phyloP scores from a whole-genome alignment of 2,113 vertebrate genomes.

The Etia nguti region DNA sequence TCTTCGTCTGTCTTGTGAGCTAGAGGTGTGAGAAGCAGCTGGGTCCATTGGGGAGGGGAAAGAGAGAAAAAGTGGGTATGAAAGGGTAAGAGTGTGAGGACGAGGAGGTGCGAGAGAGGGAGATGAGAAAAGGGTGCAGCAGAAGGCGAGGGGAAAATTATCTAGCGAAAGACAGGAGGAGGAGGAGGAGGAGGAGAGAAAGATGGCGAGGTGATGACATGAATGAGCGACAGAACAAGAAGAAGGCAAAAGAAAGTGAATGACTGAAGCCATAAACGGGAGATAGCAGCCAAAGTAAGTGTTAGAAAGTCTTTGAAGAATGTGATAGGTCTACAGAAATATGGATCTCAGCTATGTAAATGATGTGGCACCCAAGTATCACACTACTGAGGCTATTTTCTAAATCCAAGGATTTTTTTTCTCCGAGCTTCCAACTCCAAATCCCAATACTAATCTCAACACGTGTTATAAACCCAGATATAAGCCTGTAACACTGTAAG shows the following conservation, averaged over 20 bases:
- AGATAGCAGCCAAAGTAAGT: background rate
- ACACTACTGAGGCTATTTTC: conserved; percentile 10
- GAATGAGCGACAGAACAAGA: background rate
- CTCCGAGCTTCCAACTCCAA: conserved; percentile 12
- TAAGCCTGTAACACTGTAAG: conserved; percentile 2
- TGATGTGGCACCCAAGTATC: background rate
- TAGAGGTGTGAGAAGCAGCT: conserved; percentile 50
- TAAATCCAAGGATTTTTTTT: conserved; percentile 12
- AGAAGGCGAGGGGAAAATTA: background rate
- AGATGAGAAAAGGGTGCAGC: background rate
- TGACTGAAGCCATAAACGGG: background rate
- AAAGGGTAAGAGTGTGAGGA: background rate
- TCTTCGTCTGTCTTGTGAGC: conserved; percentile 29
- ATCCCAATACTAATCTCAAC: conserved; percentile 28
- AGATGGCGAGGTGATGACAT: background rate
- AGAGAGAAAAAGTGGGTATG: background rate
- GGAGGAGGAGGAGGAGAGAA: background rate
- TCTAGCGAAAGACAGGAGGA: background rate
- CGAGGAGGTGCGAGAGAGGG: background rate
- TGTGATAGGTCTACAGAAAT: background rate
- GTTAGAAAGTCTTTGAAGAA: background rate
- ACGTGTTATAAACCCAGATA: conserved; percentile 12
- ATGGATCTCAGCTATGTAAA: conserved; percentile 16
- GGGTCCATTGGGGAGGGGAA: conserved; percentile 1
- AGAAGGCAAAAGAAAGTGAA: background rate